Evolutionary conservation across 2,113 vertebrate genomes (phyloP).

Genomic region (Chitala chitala): DNA sequence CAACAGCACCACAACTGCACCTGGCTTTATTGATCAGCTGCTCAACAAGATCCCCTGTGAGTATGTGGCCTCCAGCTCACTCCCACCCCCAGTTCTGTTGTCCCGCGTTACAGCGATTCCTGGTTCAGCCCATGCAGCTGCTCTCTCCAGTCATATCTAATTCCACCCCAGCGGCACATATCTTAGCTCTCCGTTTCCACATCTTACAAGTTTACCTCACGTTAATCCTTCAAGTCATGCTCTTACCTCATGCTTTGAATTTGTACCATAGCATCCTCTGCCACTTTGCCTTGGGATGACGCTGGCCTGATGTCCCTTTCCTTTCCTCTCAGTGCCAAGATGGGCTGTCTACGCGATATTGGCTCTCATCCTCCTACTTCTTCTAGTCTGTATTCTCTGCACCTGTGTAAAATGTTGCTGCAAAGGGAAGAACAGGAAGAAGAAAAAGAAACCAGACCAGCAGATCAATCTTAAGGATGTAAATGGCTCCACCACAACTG

Average conservation of each 20-base stretch:
- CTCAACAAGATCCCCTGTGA: conserved; percentile 66
- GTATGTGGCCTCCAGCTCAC: conserved; percentile 39
- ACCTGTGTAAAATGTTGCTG: conserved; percentile 66
- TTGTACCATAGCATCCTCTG: conserved; percentile 25
- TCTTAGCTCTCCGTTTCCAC: conserved; percentile 44
- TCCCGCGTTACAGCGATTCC: conserved; percentile 4
- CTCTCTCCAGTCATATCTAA: conserved; percentile 35
- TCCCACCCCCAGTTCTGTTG: background rate
- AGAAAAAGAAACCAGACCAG: conserved; percentile 51
- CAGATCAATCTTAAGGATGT: conserved; percentile 48
- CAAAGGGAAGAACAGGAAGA: conserved; percentile 55
- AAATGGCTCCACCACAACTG: conserved; percentile 46
- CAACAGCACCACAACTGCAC: conserved; percentile 8
- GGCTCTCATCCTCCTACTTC: conserved; percentile 41
- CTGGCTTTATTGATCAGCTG: conserved; percentile 41
- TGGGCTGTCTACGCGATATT: conserved; percentile 63
- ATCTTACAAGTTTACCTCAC: conserved; percentile 34
- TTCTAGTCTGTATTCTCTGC: conserved; percentile 67
- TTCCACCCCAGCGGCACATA: conserved; percentile 44
- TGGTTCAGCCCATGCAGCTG: conserved; percentile 32
- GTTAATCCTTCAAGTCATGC: conserved; percentile 35
- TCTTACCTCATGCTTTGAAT: conserved; percentile 35
- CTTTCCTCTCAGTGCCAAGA: conserved; percentile 64
- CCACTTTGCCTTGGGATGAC: background rate
- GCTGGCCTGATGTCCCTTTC: background rate